These are phyloP conservation scores for Sycophaga agraensis DNA, from an alignment of 1,140 invertebrate species.

Conservation along the genomic window DNA sequence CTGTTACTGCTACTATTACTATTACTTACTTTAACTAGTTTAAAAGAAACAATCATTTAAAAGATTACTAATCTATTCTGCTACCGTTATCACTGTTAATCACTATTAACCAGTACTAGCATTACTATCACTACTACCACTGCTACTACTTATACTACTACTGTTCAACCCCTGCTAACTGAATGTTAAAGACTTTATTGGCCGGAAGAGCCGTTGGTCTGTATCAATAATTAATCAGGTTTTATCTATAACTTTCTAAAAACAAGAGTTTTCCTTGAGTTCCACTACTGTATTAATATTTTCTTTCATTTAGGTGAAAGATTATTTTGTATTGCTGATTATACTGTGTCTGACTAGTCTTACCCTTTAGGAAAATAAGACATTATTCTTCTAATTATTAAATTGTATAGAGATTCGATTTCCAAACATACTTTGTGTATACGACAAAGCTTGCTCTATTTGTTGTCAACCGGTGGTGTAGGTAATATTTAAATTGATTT, in stretches of 20 bases:
- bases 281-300: not conserved
- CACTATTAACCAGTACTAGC: too few species aligned
- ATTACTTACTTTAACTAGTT: too few species aligned
- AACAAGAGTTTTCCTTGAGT: not conserved
- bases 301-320: not conserved
- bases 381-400: constrained; percentile 49
- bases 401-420: constrained; percentile 42
- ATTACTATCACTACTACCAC: too few species aligned
- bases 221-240: not conserved
- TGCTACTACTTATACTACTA: constrained; percentile 16
- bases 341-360: constrained; percentile 47
- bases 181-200: not conserved
- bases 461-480: not conserved
- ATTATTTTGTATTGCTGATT: not conserved
- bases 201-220: not conserved
- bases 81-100: too few species aligned
- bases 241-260: not conserved
- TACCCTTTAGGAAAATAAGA: constrained; percentile 48
- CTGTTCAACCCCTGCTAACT: not conserved
- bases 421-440: constrained; percentile 17
- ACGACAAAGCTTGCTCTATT: constrained; percentile 33
- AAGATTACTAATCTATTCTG: too few species aligned
- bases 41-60: too few species aligned
- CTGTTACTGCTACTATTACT: constrained; percentile 21
- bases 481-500: too few species aligned